Evolutionary conservation across 2,888 invertebrate species (phyloP), one percentile per base, ranked within the genome.

Genomic region (Chrysopilus asiliformis): DNA sequence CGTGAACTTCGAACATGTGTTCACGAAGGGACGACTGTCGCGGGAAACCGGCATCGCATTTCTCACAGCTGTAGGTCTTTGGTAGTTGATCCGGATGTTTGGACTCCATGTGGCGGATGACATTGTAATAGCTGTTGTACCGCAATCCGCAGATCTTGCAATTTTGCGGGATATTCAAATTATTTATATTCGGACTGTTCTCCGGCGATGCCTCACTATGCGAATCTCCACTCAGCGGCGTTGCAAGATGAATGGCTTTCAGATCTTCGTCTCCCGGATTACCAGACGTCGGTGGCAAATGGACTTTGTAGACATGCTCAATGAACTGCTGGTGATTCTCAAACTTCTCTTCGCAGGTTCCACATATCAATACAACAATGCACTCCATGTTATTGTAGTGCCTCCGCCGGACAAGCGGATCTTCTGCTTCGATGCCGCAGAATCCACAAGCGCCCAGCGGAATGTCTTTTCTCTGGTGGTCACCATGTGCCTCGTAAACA

Each of bases 311-410:
- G 17, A 62, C 64, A 41, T 64, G 64, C 16, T 63, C 61, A 35
- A 62, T 50, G 40, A 61, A 64, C 14, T 55, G 55, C 38, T 61
- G 57, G 44, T 63, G 60, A 25, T 57, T 57, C 36, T 60, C 60
- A 45, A 63, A 51, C 39, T 60, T 58, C 22, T 57, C 57, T 12
- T 60, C 58, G 40, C 64, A 64, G 10, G 62, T 62, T 33, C 60
- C 58, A 47, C 64, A 64, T 13, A 58, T 57, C 24, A 64, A 38
- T 4, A 54, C 54, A 2, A 60, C 60, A 45, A 64, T 62, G 38
- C 64, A 64, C 34, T 60, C 63, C 57, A 64, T 59, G 40, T 64
- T 64, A 36, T 61, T 64, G 42, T 61, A 61, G 41, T 64, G 64
- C 1, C 61, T 58, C n/a, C 60, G 59, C 3, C 61, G 50, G 36